Evolutionary conservation across 2,888 invertebrate species (phyloP).

Genomic region (Tridacna crocea): DNA sequence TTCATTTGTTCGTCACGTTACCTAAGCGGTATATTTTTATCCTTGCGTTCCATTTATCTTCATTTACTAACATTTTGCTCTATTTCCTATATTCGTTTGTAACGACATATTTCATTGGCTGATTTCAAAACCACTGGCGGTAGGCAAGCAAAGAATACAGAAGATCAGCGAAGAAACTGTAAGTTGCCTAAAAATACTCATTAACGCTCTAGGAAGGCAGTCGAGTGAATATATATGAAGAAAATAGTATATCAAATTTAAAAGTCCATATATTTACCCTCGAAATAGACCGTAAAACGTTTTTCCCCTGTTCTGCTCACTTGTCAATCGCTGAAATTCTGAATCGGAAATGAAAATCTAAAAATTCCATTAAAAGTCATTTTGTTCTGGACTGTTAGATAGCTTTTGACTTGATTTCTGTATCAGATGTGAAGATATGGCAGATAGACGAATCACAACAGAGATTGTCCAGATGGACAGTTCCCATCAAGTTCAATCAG

Average conservation of each 20-base stretch:
- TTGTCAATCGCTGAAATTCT: no score
- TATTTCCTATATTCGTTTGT: background rate
- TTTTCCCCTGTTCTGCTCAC: no score
- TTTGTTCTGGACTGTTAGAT: background rate
- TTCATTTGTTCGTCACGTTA: no score
- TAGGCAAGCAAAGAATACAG: background rate
- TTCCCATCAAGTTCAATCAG: constrained; percentile 33
- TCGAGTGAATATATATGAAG: no score
- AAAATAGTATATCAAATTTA: no score
- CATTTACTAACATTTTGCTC: background rate
- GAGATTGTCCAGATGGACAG: constrained; percentile 49
- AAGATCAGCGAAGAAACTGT: background rate
- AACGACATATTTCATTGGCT: constrained; percentile 16
- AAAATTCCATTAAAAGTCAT: no score
- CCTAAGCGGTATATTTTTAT: background rate
- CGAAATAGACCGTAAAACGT: no score
- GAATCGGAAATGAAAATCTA: no score
- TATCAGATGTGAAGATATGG: constrained; percentile 17
- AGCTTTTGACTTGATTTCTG: background rate
- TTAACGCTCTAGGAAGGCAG: no score
- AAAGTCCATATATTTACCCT: no score
- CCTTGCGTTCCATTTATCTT: background rate
- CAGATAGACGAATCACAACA: constrained; percentile 39
- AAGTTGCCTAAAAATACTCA: background rate
- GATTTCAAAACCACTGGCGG: constrained; percentile 21